Percentiles rank a stretch among this genome's conserved stretches.
Evolutionary conservation across 2,888 invertebrate genomes (phyloP).

Genomic region (Lycaena phlaeas): DNA sequence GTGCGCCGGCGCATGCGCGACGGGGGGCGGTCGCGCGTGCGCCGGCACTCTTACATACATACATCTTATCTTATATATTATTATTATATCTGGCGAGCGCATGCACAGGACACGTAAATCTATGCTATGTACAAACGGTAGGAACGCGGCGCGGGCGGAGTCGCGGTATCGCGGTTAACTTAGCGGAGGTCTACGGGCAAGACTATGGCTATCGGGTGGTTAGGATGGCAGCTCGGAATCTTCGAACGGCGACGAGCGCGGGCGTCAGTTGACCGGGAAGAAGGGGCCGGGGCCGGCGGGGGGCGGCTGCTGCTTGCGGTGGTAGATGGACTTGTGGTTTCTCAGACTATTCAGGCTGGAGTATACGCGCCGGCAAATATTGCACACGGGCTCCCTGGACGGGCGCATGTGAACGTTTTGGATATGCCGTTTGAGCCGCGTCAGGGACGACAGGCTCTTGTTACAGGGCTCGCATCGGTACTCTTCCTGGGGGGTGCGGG

Average conservation of each 20-base stretch:
- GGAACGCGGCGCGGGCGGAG: constrained; percentile 69
- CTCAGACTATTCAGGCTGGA: constrained; percentile 92
- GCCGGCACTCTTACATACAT: constrained; percentile 44
- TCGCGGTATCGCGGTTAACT: constrained; percentile 49
- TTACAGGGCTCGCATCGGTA: constrained; percentile 94
- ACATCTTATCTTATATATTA: no score
- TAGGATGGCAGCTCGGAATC: constrained; percentile 61
- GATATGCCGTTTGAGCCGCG: constrained; percentile 91
- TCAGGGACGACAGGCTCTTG: constrained; percentile 90
- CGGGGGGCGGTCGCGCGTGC: constrained; percentile 22
- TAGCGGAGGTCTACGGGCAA: constrained; percentile 65
- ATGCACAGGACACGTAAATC: constrained; percentile 60
- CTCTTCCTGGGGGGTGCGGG: constrained; percentile 86
- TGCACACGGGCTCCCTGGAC: constrained; percentile 91
- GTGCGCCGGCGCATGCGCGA: constrained; percentile 31
- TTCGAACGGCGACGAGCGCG: constrained; percentile 49
- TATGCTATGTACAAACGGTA: constrained; percentile 72
- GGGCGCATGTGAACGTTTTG: constrained; percentile 94
- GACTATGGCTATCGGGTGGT: constrained; percentile 67
- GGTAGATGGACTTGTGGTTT: constrained; percentile 95
- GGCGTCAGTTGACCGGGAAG: constrained; percentile 64
- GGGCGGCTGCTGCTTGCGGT: constrained; percentile 85
- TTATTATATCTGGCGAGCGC: constrained; percentile 52
- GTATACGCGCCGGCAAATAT: constrained; percentile 93
- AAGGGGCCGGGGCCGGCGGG: constrained; percentile 52